Conservation (phyloP, 2,797 vertebrate species). For the Tauraco hartlaubi region DNA sequence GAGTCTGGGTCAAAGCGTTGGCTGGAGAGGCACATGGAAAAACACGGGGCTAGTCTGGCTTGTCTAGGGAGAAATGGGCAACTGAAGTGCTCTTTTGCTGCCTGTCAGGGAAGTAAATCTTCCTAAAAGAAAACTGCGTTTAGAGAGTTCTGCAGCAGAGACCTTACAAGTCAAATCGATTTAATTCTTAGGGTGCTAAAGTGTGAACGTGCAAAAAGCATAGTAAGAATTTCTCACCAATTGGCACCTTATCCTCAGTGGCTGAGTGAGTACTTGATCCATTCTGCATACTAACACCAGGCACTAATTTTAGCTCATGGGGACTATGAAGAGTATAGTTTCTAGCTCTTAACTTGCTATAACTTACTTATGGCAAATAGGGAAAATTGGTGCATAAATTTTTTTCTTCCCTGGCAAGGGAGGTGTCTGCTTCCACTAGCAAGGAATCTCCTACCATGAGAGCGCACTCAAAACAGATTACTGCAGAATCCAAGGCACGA, state of each 20-base stretch:
- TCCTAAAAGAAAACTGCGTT: background rate
- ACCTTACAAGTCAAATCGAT: background rate
- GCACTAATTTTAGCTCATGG: conserved; percentile 58
- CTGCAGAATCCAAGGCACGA: background rate
- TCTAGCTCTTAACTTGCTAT: background rate
- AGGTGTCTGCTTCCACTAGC: background rate
- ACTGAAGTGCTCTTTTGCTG: background rate
- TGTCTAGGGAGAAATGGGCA: background rate
- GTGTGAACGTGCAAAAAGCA: conserved; percentile 55
- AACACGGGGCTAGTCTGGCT: background rate
- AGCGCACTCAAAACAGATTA: background rate
- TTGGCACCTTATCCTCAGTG: conserved; percentile 40
- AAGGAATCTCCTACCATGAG: background rate
- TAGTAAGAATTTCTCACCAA: conserved; percentile 61
- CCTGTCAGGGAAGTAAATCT: background rate
- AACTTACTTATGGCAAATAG: background rate
- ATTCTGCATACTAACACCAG: conserved; percentile 31
- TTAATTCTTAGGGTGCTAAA: conserved; percentile 54
- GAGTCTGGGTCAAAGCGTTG: background rate
- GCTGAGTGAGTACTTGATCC: conserved; percentile 27
- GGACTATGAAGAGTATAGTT: background rate
- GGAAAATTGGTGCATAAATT: background rate
- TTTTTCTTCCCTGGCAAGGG: background rate
- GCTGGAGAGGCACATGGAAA: background rate
- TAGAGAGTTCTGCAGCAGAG: background rate